A percentile compares a stretch with the other conserved stretches of the same genome.
Conservation (phyloP, 2,113 vertebrate genomes). For the Limanda limanda region DNA sequence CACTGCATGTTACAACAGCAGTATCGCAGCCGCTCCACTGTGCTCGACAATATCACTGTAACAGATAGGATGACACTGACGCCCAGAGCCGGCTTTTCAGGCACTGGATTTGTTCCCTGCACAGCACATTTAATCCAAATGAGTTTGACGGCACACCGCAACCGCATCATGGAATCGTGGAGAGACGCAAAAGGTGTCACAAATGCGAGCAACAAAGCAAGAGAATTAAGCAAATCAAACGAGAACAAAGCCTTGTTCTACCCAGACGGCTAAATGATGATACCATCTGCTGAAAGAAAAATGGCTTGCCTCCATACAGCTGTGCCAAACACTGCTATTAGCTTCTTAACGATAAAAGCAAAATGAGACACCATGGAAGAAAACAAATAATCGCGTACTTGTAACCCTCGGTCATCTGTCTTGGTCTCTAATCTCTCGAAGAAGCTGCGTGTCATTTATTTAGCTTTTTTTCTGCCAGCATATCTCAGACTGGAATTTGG, state of each 20-base stretch:
- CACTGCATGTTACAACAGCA: conserved; percentile 71
- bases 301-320: conserved; percentile 46
- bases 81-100: conserved; percentile 40
- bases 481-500: conserved; percentile 56
- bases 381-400: conserved; percentile 52
- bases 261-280: conserved; percentile 43
- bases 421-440: conserved; percentile 39
- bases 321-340: conserved; percentile 41
- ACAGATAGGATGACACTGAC: conserved; percentile 69
- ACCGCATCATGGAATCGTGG: conserved; percentile 4
- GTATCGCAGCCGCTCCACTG: conserved; percentile 66
- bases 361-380: conserved; percentile 34
- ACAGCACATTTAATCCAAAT: conserved; percentile 50
- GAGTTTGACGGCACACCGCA: conserved; percentile 27
- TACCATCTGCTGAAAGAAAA: conserved; percentile 61
- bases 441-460: conserved; percentile 51
- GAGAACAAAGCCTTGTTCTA: conserved; percentile 34
- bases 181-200: conserved; percentile 20
- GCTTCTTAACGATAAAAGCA: conserved; percentile 42
- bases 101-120: conserved; percentile 31
- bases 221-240: conserved; percentile 50
- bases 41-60: conserved; percentile 71
- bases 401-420: conserved; percentile 41
- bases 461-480: conserved; percentile 46
- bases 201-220: conserved; percentile 27